Evolutionary conservation across 2,797 vertebrate species (phyloP).

Genomic region (Malacoctenus gilli): DNA sequence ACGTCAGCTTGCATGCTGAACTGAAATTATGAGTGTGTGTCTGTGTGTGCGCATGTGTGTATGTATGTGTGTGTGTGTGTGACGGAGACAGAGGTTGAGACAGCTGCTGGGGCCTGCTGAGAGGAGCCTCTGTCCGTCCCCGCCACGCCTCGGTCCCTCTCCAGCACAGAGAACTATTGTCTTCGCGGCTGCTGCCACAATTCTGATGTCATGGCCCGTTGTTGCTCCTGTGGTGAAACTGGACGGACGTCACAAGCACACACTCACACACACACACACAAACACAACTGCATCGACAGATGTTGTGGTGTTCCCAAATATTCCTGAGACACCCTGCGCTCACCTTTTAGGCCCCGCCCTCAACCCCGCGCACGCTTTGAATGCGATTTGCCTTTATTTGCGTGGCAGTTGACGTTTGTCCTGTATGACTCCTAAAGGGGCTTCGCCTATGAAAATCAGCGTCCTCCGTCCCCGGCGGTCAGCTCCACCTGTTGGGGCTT

Average conservation of each 20-base stretch:
- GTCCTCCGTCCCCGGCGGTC: conserved; percentile 21
- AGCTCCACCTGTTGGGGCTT: conserved; percentile 30
- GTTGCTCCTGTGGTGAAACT: conserved; percentile 60
- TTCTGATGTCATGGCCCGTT: conserved; percentile 77
- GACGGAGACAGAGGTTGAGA: conserved; percentile 71
- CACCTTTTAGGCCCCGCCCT: conserved; percentile 32
- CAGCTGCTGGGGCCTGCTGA: conserved; percentile 71
- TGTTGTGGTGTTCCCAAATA: neutral
- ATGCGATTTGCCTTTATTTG: conserved; percentile 81
- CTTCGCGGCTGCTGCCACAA: conserved; percentile 64
- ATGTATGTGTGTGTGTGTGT: conserved; percentile 49
- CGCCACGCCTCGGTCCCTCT: conserved; percentile 70
- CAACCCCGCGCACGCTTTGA: conserved; percentile 60
- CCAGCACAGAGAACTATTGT: conserved; percentile 80
- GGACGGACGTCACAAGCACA: conserved; percentile 33
- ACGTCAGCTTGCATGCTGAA: conserved; percentile 61
- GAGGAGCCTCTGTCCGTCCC: conserved; percentile 76
- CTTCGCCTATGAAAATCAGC: conserved; percentile 72
- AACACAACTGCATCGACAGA: conserved; percentile 6
- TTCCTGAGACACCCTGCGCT: neutral
- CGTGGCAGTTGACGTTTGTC: conserved; percentile 81
- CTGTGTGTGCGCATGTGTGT: conserved; percentile 48
- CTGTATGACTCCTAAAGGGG: conserved; percentile 57
- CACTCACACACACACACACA: conserved; percentile 31
- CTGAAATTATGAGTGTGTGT: conserved; percentile 45